Percentiles rank a stretch among this genome's conserved stretches.
These are phyloP conservation scores for Rhabdophis nuchalis DNA, from an alignment of 2,797 vertebrate species.

Conservation along the genomic window DNA sequence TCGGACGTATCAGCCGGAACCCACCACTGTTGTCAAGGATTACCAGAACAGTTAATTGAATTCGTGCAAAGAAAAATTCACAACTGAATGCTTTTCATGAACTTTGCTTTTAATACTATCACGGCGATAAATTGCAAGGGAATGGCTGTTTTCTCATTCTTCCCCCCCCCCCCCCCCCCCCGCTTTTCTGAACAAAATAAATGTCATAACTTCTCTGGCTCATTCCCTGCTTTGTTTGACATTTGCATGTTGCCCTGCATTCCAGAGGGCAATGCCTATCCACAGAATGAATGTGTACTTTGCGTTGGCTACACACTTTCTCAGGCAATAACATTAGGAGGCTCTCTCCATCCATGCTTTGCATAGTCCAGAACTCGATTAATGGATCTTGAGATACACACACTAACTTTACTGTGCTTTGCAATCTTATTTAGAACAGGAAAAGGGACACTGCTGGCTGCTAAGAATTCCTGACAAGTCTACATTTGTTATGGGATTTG, in stretches of 20 bases:
- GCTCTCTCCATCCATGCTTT: no score
- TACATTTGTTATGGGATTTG: not conserved
- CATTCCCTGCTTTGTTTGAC: not conserved
- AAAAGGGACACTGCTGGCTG: rapidly evolving
- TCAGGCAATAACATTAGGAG: not conserved
- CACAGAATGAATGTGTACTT: not conserved
- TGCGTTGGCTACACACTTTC: not conserved
- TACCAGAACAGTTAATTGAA: not conserved
- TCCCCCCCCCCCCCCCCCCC: not conserved
- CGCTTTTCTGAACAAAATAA: not conserved
- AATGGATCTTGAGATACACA: not conserved
- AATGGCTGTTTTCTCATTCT: not conserved
- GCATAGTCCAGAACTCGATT: not conserved
- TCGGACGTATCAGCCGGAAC: no score
- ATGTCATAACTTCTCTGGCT: not conserved
- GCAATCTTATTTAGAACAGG: not conserved
- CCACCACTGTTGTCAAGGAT: no score
- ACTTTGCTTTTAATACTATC: not conserved
- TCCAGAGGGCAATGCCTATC: not conserved
- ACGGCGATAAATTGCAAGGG: not conserved
- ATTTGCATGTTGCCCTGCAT: not conserved
- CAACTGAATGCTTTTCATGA: not conserved
- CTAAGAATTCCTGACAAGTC: not conserved
- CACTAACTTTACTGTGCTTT: not conserved
- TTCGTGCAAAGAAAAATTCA: not conserved